phyloP scores from a whole-genome alignment of 2,797 vertebrate species.

The Orestias chungarensis region DNA sequence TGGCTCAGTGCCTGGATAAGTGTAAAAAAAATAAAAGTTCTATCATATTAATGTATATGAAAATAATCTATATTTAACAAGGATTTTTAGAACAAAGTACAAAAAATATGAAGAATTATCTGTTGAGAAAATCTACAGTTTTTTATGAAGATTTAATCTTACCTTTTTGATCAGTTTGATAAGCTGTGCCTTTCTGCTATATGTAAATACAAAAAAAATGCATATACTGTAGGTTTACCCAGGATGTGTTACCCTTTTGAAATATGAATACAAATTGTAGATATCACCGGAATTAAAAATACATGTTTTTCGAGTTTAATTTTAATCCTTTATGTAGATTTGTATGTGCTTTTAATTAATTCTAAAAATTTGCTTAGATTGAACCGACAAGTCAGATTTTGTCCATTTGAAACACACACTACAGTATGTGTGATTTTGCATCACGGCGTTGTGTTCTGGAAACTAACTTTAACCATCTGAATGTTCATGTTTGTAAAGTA shows the following conservation, averaged over 20 bases:
- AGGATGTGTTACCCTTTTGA: slow-evolving; percentile 3
- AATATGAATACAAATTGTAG: not conserved
- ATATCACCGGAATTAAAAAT: not conserved
- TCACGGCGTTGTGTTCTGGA: slow-evolving; percentile 5
- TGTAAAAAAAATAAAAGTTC: not conserved
- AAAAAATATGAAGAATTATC: slow-evolving; percentile 11
- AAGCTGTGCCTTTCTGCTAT: slow-evolving; percentile 49
- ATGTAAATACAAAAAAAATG: slow-evolving; percentile 32
- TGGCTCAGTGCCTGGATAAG: slow-evolving; percentile 30
- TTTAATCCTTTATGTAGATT: not conserved
- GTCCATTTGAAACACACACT: slow-evolving; percentile 5
- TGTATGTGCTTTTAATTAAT: not conserved
- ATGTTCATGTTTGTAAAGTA: slow-evolving; percentile 31
- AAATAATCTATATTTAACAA: slow-evolving; percentile 1
- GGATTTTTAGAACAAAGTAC: not conserved
- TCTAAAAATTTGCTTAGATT: slow-evolving; percentile 22
- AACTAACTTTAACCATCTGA: slow-evolving; percentile 13
- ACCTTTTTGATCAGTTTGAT: slow-evolving; percentile 58
- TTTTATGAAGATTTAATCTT: slow-evolving; percentile 24
- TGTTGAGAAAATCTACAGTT: too few species aligned
- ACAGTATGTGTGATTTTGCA: slow-evolving; percentile 6
- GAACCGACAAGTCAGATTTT: slow-evolving; percentile 19
- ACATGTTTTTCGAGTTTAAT: not conserved
- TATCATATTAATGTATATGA: not conserved
- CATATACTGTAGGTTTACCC: slow-evolving; percentile 1